Evolutionary conservation across 2,797 vertebrate species (phyloP).

Genomic region (Rhyacichthys aspro): DNA sequence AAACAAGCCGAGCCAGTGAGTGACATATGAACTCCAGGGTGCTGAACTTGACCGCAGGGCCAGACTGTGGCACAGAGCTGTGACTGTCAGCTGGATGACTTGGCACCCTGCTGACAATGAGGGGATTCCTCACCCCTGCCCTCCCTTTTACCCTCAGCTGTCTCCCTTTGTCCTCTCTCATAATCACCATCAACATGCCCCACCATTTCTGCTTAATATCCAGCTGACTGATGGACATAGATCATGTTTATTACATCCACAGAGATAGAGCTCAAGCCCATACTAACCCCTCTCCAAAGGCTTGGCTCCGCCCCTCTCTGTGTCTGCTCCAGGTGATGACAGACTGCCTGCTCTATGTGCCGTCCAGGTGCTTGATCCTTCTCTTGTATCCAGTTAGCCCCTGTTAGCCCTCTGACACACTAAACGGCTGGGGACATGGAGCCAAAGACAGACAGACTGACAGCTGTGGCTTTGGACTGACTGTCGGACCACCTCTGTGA

Average conservation of each 20-base stretch:
- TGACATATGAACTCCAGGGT: constrained; percentile 33
- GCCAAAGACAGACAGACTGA: constrained; percentile 43
- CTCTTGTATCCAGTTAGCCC: constrained; percentile 48
- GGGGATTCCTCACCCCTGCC: constrained; percentile 16
- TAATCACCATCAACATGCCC: constrained; percentile 12
- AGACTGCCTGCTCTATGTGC: constrained; percentile 32
- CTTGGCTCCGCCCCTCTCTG: neutral
- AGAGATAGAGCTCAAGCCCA: constrained; percentile 6
- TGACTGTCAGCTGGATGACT: constrained; percentile 51
- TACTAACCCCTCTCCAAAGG: neutral
- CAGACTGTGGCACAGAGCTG: constrained; percentile 54
- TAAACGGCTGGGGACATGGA: constrained; percentile 32
- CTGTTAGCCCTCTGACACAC: constrained; percentile 40
- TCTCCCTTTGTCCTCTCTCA: constrained; percentile 3
- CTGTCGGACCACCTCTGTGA: constrained; percentile 1
- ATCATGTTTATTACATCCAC: constrained; percentile 30
- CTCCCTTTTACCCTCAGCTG: neutral
- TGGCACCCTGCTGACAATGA: constrained; percentile 54
- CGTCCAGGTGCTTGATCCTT: constrained; percentile 60
- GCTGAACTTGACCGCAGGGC: constrained; percentile 58
- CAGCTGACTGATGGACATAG: constrained; percentile 21
- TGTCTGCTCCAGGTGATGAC: constrained; percentile 52
- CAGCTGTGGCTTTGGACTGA: constrained; percentile 52
- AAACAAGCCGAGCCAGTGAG: constrained; percentile 9
- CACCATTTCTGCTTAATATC: constrained; percentile 18